Base-by-base conservation (phyloP, 2,888 invertebrate species). In the Seladonia tumulorum region DNA sequence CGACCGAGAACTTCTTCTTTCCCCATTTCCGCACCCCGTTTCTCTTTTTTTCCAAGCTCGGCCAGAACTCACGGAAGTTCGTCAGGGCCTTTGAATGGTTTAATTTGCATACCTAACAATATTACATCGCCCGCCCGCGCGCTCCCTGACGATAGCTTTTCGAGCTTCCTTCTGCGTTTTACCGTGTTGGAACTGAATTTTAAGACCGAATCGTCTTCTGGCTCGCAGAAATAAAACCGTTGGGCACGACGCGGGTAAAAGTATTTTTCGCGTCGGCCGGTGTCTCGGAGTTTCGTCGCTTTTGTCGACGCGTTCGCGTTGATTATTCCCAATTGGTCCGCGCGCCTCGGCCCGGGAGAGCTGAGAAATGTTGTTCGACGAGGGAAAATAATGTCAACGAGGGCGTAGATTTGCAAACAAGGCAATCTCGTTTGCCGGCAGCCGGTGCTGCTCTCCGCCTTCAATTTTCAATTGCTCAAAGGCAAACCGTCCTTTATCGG, bases 81-180 rank as follows among this genome's bases (percentile, higher is more conserved):
- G 90, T 91, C 89, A 90, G 86, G 81, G 83, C 86, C 88, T 90
- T 91, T 90, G 90, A 90, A 91, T 87, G 87, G 85, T 91, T 90
- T 89, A 89, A 91, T 92, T 92, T 91, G 89, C 91, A 91, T 91
- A 90, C 83, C 88, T 92, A 90, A 92, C 89, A 90, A 88, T 89
- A 88, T 92, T 90, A 91, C 87, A 82, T 82, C 80, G 86, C 82
- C 83, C 83, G 84, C 84, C n/a, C 25, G 60, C 25, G 60, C 60
- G 3, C 53, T 2, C 60, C 3, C 76, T 76, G 74, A 79, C 85
- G 91, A 91, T 91, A 91, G 87, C 82, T 88, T 87, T 35, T 79
- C 84, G 77, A 39, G 70, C 81, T 85, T 83, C 77, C 86, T 86
- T 85, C 83, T 73, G 73, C 78, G 70, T 80, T 83, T 80, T 57